These are phyloP conservation scores for Platysternon megacephalum DNA, from an alignment of 2,113 vertebrate species.

Conservation along the genomic window DNA sequence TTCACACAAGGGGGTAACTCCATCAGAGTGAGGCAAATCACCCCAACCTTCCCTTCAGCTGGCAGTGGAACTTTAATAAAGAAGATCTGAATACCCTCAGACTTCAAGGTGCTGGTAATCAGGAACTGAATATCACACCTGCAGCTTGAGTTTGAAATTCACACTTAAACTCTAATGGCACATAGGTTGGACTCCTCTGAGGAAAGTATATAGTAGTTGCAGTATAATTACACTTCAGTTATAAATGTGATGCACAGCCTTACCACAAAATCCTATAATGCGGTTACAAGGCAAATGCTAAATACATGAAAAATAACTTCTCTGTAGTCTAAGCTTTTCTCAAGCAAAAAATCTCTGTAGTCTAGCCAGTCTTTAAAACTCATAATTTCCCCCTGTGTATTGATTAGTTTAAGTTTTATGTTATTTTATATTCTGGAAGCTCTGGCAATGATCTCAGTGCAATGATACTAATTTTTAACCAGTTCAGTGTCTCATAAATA, in stretches of 20 bases:
- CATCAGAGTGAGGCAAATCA: background rate
- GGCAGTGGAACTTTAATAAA: background rate
- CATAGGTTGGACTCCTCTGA: background rate
- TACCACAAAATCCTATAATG: background rate
- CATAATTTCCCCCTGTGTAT: background rate
- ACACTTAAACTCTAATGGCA: background rate
- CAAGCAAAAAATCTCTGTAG: background rate
- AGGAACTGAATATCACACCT: background rate
- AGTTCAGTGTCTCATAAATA: background rate
- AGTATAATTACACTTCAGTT: background rate
- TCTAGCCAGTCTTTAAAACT: background rate
- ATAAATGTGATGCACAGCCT: background rate
- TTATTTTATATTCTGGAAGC: background rate
- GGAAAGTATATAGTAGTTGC: background rate
- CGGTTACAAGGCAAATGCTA: background rate
- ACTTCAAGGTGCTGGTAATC: background rate
- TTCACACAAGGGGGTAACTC: background rate
- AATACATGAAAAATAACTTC: background rate
- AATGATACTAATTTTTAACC: fast-evolving
- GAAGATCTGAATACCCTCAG: background rate
- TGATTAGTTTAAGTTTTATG: background rate
- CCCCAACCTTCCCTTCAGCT: background rate
- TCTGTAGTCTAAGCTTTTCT: background rate
- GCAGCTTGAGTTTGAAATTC: background rate
- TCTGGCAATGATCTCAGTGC: background rate